These are phyloP conservation scores for Labroides dimidiatus DNA, from an alignment of 2,797 vertebrate genomes.

Conservation along the genomic window DNA sequence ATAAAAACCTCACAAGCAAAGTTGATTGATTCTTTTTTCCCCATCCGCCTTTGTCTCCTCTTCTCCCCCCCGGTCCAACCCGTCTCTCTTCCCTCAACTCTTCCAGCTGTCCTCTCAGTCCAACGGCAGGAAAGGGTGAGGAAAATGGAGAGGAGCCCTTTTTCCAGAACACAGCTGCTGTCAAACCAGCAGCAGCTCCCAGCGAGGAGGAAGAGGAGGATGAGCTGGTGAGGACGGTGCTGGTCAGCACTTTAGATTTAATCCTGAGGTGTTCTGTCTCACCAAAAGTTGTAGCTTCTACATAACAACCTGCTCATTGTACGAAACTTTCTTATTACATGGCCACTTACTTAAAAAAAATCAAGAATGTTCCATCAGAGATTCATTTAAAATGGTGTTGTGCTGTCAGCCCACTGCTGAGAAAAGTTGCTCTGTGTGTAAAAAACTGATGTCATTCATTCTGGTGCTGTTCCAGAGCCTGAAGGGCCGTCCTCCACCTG, in stretches of 20 bases:
- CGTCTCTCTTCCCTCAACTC: not conserved
- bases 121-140: conserved; percentile 63
- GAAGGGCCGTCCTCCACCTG: conserved; percentile 92
- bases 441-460: not conserved
- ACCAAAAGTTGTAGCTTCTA: too few relatives aligned
- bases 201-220: conserved; percentile 93
- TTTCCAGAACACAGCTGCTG: conserved; percentile 68
- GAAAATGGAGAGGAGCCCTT: conserved; percentile 77
- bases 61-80: not conserved
- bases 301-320: too few relatives aligned
- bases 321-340: too few relatives aligned
- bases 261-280: not conserved
- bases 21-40: not conserved
- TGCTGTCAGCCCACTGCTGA: too few relatives aligned
- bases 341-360: too few relatives aligned
- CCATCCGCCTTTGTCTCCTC: not conserved
- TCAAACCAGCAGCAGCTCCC: conserved; percentile 57
- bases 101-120: conserved; percentile 74
- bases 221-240: conserved; percentile 89
- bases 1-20: too few relatives aligned
- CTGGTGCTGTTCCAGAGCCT: conserved; percentile 84
- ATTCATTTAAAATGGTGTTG: too few relatives aligned
- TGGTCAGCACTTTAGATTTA: conserved; percentile 37
- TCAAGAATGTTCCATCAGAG: too few relatives aligned
- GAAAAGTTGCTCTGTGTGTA: not conserved